A percentile compares a stretch with the other conserved stretches of the same genome.
These are phyloP conservation scores for Eilema depressum DNA, from an alignment of 2,888 invertebrate species.

Conservation along the genomic window DNA sequence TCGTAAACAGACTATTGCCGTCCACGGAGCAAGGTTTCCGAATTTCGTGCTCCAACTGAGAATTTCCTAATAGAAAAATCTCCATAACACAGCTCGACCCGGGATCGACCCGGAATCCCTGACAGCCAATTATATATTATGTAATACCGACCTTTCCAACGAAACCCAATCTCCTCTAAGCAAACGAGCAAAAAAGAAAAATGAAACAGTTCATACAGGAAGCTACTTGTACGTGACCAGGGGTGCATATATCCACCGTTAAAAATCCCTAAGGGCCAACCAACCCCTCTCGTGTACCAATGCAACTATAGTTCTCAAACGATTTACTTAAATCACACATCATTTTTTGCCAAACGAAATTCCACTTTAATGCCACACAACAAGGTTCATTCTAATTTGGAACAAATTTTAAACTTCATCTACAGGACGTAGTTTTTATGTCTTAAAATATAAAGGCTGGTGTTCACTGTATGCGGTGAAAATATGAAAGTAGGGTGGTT, in stretches of 20 bases:
- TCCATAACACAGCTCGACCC: background rate
- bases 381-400: constrained; percentile 15
- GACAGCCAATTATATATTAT: background rate
- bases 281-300: constrained; percentile 34
- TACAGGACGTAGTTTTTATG: constrained; percentile 35
- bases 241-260: constrained; percentile 84
- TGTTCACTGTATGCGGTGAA: constrained; percentile 18
- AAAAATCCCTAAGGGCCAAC: constrained; percentile 77
- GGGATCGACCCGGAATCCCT: background rate
- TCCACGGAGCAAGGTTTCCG: background rate
- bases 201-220: constrained; percentile 82
- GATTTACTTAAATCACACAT: constrained; percentile 44
- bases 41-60: background rate
- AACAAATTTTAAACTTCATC: constrained; percentile 18
- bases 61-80: background rate
- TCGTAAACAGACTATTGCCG: background rate
- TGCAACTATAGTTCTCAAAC: constrained; percentile 44
- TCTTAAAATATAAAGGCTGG: constrained; percentile 25
- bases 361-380: constrained; percentile 20
- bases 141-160: constrained; percentile 3
- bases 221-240: constrained; percentile 84
- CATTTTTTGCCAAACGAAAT: constrained; percentile 24
- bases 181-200: constrained; percentile 67
- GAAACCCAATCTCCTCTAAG: constrained; percentile 53
- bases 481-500: constrained; percentile 49